Evolutionary conservation across 2,888 invertebrate genomes (phyloP).

Genomic region (Blera fallax): DNA sequence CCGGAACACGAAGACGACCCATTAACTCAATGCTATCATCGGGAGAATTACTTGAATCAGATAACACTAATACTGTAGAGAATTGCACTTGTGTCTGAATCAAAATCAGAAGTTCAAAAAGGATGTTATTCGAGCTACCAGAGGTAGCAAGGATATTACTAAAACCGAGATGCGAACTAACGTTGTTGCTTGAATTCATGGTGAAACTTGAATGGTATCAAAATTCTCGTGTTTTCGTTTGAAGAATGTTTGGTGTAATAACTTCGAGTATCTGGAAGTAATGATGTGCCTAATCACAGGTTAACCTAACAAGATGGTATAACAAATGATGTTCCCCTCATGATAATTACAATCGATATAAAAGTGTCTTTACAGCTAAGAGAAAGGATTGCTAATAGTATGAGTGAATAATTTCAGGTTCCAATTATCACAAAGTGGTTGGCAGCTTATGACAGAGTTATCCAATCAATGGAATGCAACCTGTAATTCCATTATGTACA

Average conservation of each 20-base stretch:
- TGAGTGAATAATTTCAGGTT: too few relatives aligned
- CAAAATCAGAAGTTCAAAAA: background rate
- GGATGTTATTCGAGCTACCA: background rate
- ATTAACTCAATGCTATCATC: background rate
- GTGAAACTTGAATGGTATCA: background rate
- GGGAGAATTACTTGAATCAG: background rate
- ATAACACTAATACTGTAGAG: slow-evolving; percentile 22
- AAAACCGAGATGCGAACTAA: background rate
- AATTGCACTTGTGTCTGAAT: slow-evolving; percentile 21
- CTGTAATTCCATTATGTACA: too few relatives aligned
- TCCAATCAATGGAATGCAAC: too few relatives aligned
- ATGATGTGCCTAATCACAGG: background rate
- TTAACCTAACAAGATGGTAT: background rate
- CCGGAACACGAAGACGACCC: background rate
- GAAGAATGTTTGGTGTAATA: too few relatives aligned
- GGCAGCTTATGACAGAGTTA: too few relatives aligned
- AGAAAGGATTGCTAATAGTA: too few relatives aligned
- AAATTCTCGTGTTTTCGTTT: too few relatives aligned
- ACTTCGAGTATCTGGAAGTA: too few relatives aligned
- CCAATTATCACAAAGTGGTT: too few relatives aligned
- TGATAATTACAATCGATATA: background rate
- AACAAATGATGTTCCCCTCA: background rate
- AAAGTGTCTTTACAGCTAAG: too few relatives aligned
- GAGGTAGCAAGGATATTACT: background rate
- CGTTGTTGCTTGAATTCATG: background rate